Conservation (phyloP, 2,797 vertebrate genomes). For the Hydrolagus colliei region DNA sequence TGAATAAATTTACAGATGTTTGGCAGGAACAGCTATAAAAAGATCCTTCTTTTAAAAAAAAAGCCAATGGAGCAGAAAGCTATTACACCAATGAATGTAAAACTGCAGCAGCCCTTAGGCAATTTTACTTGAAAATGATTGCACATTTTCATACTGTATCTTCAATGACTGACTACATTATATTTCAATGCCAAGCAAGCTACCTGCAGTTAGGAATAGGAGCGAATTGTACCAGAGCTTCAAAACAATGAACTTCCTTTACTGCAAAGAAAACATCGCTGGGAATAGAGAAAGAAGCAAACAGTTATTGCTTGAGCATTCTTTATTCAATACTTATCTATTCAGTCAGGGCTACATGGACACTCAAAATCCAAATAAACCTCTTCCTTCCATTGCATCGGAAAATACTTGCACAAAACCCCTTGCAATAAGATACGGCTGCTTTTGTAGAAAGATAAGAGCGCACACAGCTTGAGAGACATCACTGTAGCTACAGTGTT, state of each 20-base stretch:
- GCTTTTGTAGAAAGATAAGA: too few relatives aligned
- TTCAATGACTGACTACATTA: slow-evolving; percentile 7
- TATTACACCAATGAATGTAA: slow-evolving; percentile 37
- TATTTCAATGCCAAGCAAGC: slow-evolving; percentile 10
- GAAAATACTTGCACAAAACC: background rate
- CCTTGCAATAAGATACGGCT: background rate
- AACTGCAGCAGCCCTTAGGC: slow-evolving; percentile 23
- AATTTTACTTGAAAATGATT: slow-evolving; percentile 16
- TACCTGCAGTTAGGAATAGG: background rate
- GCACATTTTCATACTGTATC: slow-evolving; percentile 12
- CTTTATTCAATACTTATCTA: background rate
- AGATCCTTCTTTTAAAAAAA: slow-evolving; percentile 49
- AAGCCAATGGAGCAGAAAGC: slow-evolving; percentile 53
- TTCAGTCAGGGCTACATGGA: too few relatives aligned
- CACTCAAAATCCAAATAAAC: too few relatives aligned
- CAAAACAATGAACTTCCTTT: background rate
- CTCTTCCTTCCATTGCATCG: background rate
- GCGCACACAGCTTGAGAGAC: too few relatives aligned
- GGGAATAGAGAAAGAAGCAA: background rate
- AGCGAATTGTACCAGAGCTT: background rate
- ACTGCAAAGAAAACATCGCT: background rate
- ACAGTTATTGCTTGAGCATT: background rate
- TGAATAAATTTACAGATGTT: slow-evolving; percentile 57
- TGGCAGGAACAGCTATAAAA: slow-evolving; percentile 44
- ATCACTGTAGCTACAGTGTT: too few relatives aligned